Evolutionary conservation across 2,797 vertebrate genomes (phyloP).

Genomic region (Amblyraja radiata): DNA sequence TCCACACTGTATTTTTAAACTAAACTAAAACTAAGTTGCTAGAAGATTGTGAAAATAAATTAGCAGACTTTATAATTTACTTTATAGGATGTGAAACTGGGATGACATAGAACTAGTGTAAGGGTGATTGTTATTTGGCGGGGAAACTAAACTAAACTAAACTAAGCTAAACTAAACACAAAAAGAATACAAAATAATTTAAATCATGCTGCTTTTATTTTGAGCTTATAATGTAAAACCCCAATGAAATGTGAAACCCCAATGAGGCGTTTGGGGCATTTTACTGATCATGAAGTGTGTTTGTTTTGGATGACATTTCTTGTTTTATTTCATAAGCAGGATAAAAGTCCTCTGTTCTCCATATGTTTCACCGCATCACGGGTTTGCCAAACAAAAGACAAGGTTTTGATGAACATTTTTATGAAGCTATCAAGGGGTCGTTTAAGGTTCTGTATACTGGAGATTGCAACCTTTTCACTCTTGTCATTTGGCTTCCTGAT

Average conservation of each 20-base stretch:
- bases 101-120: too few relatives aligned
- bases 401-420: neutral
- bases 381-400: neutral
- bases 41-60: too few relatives aligned
- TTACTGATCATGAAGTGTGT: neutral
- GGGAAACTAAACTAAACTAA: too few relatives aligned
- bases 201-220: neutral
- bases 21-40: too few relatives aligned
- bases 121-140: too few relatives aligned
- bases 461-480: neutral
- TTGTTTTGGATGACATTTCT: neutral
- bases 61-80: too few relatives aligned
- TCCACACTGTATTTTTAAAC: too few relatives aligned
- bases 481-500: conserved; percentile 18
- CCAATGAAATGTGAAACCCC: neutral
- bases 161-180: neutral
- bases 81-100: too few relatives aligned
- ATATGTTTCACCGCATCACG: neutral
- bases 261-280: neutral
- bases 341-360: neutral
- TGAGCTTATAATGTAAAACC: neutral
- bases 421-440: neutral
- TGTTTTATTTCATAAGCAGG: neutral
- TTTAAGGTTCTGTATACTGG: neutral
- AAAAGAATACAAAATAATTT: neutral